Percentiles rank a stretch among this genome's conserved stretches.
Conservation (phyloP, 2,113 vertebrate genomes). For the Ardeotis arabs region DNA sequence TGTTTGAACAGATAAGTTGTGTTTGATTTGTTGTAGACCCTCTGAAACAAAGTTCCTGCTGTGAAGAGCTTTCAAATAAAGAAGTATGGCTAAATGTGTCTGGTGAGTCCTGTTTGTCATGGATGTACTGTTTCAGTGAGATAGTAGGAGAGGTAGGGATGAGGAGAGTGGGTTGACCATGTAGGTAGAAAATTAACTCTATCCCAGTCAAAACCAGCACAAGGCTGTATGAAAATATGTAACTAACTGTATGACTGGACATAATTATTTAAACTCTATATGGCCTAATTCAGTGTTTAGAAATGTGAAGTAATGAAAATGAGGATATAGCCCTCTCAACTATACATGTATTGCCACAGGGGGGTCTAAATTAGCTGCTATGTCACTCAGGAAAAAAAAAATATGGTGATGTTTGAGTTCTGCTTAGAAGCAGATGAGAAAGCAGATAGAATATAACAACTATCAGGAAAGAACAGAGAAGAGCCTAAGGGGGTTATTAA, state of each 20-base stretch:
- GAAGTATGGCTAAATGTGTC: neutral
- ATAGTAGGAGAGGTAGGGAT: neutral
- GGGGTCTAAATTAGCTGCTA: neutral
- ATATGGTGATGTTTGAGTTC: neutral
- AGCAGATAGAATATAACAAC: neutral
- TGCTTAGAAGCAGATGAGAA: neutral
- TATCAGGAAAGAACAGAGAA: neutral
- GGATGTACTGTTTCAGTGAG: neutral
- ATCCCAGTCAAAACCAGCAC: no score
- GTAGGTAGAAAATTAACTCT: no score
- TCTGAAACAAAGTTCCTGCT: neutral
- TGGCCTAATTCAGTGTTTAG: neutral
- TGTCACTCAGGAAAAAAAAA: neutral
- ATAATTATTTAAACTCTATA: neutral
- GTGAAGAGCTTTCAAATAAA: neutral
- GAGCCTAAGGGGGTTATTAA: neutral
- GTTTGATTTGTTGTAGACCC: neutral
- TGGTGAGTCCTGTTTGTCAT: neutral
- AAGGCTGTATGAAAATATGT: neutral
- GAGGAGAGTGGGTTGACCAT: neutral
- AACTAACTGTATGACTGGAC: neutral
- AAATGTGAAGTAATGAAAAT: neutral
- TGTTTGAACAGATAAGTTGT: neutral
- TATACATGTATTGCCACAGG: neutral
- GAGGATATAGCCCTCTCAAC: neutral